Base-by-base conservation (phyloP, 2,797 vertebrate species). In the Gallinago stenura region DNA sequence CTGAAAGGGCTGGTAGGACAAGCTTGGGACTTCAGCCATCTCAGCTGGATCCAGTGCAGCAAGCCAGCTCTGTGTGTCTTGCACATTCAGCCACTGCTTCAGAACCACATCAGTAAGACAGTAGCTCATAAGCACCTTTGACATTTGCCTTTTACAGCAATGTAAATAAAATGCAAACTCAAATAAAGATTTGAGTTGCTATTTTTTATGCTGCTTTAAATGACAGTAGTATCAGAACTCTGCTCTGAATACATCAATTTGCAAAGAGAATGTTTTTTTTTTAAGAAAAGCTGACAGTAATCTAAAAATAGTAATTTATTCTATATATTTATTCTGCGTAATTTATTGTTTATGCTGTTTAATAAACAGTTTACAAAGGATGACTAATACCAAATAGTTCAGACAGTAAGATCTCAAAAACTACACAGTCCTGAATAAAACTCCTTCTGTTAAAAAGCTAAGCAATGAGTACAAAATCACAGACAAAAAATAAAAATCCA, bases 271-370 rank as follows among this genome's bases (percentile, higher is more conserved):
- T 11, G 48, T 10, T 37, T 37, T 37, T 37, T 37, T 37, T 83
- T 91, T 91, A 35, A 2, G 13, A 64, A 85, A 43, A 57, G 18
- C 41, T 72, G 65, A 68, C 48, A 71, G 35, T 15, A 60, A 45
- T 10, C 65, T 92, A 84, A 95, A 85, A 93, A 76, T 72, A 93
- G 65, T 46, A 81, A 88, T 76, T 94, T 83, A 69, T 87, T 68
- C 70, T 70, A 28, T 76, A 54, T 53, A 73, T 87, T 90, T 76
- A 80, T 65, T 93, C 65, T 62, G 43, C 46, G 43, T 57, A 88
- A 64, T n/a, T 90, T 85, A 68, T 6, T 86, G 57, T 73, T 95
- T 90, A 86, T 86, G 30, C 54, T 83, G 76, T 71, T 81, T 64
- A 95, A 62, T 58, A 71, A 90, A 70, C 51, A 64, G 56, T 83